phyloP scores from a whole-genome alignment of 2,797 vertebrate genomes.

The Acomys russatus region DNA sequence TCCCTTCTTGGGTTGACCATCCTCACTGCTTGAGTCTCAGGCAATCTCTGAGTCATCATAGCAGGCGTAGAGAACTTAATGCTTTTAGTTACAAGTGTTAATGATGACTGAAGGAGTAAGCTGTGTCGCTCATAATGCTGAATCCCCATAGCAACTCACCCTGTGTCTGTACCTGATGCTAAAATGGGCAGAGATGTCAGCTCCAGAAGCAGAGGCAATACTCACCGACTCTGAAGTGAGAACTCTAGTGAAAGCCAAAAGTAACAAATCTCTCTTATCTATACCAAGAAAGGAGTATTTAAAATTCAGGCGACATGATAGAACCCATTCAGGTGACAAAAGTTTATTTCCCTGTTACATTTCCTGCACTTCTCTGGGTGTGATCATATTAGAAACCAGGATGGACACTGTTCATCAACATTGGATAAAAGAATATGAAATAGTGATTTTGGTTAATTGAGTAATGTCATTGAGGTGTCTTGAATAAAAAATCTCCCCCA shows the following conservation, averaged over 20 bases:
- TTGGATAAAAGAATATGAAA: accelerated
- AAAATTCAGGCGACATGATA: slow-evolving; percentile 78
- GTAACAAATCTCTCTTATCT: not conserved
- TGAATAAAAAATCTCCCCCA: not conserved
- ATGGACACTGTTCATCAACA: slow-evolving; percentile 27
- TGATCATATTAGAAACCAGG: slow-evolving; percentile 21
- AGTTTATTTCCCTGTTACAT: not conserved
- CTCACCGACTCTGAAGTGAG: slow-evolving; percentile 62
- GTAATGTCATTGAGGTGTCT: not conserved
- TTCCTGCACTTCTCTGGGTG: slow-evolving; percentile 9
- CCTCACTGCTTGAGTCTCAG: not conserved
- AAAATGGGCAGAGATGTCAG: slow-evolving; percentile 70
- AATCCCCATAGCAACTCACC: slow-evolving; percentile 49
- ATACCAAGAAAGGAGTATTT: slow-evolving; percentile 41
- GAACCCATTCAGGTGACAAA: slow-evolving; percentile 48
- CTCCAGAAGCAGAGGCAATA: slow-evolving; percentile 68
- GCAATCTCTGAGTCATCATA: not conserved
- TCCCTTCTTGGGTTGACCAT: not conserved
- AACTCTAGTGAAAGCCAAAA: slow-evolving; percentile 74
- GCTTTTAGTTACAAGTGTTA: not conserved
- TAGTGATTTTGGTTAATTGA: not conserved
- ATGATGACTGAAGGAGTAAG: not conserved
- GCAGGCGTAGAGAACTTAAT: not conserved
- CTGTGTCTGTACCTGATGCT: slow-evolving; percentile 70
- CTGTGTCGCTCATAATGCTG: not conserved